Conservation (phyloP, 2,797 vertebrate genomes). For the Carapus acus region DNA sequence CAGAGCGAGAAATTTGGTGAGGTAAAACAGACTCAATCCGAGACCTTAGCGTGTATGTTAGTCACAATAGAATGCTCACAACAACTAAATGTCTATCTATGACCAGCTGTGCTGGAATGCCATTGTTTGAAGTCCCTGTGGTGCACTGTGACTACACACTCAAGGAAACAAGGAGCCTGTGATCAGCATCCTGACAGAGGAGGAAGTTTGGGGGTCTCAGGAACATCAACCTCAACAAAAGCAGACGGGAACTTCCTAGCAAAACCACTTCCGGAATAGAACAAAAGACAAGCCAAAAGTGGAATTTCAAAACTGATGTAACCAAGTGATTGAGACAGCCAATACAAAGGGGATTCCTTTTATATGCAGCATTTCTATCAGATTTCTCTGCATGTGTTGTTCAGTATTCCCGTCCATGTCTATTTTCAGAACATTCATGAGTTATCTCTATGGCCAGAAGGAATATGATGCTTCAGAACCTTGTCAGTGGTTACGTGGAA, state of each 20-base stretch:
- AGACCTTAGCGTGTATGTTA: conserved; percentile 6
- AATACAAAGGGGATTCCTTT: background rate
- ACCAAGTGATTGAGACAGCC: background rate
- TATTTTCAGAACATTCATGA: too few relatives aligned
- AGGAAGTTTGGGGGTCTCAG: conserved; percentile 48
- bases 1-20: background rate
- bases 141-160: conserved; percentile 48
- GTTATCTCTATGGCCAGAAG: too few relatives aligned
- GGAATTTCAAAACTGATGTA: background rate
- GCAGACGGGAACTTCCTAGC: conserved; percentile 21
- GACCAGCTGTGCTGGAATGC: conserved; percentile 50
- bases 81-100: conserved; percentile 48
- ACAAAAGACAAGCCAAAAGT: conserved; percentile 37
- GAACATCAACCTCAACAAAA: conserved; percentile 51
- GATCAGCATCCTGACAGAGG: conserved; percentile 63
- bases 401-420: background rate
- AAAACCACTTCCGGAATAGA: conserved; percentile 30
- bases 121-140: conserved; percentile 60
- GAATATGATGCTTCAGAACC: background rate
- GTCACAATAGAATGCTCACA: conserved; percentile 15
- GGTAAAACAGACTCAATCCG: conserved; percentile 8
- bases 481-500: background rate
- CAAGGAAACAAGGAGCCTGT: conserved; percentile 45
- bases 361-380: too few relatives aligned
- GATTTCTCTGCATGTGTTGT: too few relatives aligned